These are phyloP conservation scores for Dryocosmus kuriphilus DNA, from an alignment of 2,888 invertebrate genomes.

Conservation along the genomic window DNA sequence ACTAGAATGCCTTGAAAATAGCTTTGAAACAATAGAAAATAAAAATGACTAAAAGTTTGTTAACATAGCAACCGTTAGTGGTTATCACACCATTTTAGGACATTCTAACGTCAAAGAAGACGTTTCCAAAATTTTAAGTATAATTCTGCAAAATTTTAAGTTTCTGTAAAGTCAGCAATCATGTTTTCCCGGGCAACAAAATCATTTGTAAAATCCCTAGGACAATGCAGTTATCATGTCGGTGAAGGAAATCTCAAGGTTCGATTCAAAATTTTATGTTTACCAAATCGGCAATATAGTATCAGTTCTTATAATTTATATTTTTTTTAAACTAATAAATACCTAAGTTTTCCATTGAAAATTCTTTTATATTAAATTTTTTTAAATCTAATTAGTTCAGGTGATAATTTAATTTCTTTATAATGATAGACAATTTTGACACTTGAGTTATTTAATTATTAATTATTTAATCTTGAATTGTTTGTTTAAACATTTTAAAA, in stretches of 20 bases:
- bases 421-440: no score
- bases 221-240: conserved; percentile 59
- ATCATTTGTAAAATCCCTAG: conserved; percentile 65
- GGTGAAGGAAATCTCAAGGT: conserved; percentile 63
- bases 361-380: no score
- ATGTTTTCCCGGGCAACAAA: conserved; percentile 72
- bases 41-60: conserved; percentile 19
- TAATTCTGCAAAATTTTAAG: conserved; percentile 48
- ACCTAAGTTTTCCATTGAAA: no score
- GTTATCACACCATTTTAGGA: conserved; percentile 61
- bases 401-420: no score
- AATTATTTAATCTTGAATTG: no score
- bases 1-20: neutral
- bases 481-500: no score
- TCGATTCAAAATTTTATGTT: neutral
- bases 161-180: conserved; percentile 44
- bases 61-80: conserved; percentile 52
- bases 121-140: conserved; percentile 66
- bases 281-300: no score
- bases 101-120: conserved; percentile 60
- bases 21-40: conserved; percentile 9
- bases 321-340: no score
- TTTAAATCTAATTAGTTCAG: no score
- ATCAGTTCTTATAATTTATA: no score
- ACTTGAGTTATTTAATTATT: no score